A percentile compares a stretch with the other conserved stretches of the same genome.
These are phyloP conservation scores for Scarus forsteni DNA, from an alignment of 2,797 vertebrate species.

Conservation along the genomic window DNA sequence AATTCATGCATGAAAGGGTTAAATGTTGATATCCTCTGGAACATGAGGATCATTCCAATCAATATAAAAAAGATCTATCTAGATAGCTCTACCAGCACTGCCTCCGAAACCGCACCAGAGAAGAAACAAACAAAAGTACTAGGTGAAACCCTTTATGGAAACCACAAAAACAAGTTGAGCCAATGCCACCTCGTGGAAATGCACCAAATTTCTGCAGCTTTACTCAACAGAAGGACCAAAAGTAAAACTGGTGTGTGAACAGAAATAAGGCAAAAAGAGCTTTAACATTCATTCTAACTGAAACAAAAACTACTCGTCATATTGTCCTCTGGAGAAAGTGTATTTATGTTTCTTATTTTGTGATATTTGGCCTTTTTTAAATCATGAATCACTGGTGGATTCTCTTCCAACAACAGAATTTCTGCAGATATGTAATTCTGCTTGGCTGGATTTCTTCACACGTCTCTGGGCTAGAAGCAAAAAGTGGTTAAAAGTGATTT, in stretches of 20 bases:
- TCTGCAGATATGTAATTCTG: constrained; percentile 33
- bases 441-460: constrained; percentile 31
- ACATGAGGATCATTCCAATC: too few relatives aligned
- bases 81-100: too few relatives aligned
- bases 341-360: constrained; percentile 5
- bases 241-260: constrained; percentile 27
- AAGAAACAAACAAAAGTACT: too few relatives aligned
- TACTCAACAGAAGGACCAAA: constrained; percentile 9
- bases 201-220: constrained; percentile 1
- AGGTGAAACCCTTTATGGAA: too few relatives aligned
- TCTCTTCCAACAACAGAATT: constrained; percentile 21
- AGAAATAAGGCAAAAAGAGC: constrained; percentile 54
- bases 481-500: constrained; percentile 29
- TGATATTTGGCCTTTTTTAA: constrained; percentile 4
- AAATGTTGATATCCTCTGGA: too few relatives aligned
- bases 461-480: constrained; percentile 36
- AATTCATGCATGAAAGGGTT: too few relatives aligned
- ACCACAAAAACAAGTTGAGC: too few relatives aligned
- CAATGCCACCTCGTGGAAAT: too few relatives aligned
- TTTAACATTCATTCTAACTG: constrained; percentile 17
- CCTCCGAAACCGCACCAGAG: too few relatives aligned
- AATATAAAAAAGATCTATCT: too few relatives aligned
- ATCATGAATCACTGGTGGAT: constrained; percentile 15
- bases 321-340: constrained; percentile 15
- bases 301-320: neutral